Conservation (phyloP, 2,888 invertebrate species). For the Agrochola lychnidis region DNA sequence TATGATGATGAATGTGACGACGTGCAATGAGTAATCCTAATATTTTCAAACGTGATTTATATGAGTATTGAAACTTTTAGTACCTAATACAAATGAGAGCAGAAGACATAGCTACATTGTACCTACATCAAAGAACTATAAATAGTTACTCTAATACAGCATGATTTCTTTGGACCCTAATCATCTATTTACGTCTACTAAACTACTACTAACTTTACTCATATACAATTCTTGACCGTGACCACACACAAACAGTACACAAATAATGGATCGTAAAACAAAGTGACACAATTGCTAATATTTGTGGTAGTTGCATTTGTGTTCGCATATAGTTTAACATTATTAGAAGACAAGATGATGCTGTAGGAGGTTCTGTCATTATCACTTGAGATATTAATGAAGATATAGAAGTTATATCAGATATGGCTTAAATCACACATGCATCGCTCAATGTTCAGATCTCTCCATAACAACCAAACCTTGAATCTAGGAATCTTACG, state of each 20-base stretch:
- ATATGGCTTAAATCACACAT: not conserved
- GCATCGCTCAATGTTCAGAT: not conserved
- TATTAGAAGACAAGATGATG: not conserved
- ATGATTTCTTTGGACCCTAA: not conserved
- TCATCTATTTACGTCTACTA: not conserved
- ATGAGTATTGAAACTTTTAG: not conserved
- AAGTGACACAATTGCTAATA: conserved; percentile 2
- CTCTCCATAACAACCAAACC: conserved; percentile 16
- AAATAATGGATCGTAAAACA: not conserved
- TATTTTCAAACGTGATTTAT: not conserved
- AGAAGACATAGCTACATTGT: not conserved
- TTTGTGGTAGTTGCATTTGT: conserved; percentile 1
- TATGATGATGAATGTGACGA: not conserved
- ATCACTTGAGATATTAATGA: not conserved
- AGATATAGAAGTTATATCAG: not conserved
- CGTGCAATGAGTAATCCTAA: not conserved
- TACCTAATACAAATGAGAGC: not conserved
- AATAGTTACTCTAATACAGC: no score
- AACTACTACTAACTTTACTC: no score
- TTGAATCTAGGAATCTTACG: conserved; percentile 46
- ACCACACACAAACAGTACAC: not conserved
- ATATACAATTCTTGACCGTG: not conserved
- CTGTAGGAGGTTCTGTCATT: not conserved
- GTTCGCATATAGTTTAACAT: not conserved
- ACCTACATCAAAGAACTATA: not conserved